Evolutionary conservation across 2,113 vertebrate genomes (phyloP), one percentile per base, ranked within the genome.

Genomic region (Paracanthobrama guichenoti): DNA sequence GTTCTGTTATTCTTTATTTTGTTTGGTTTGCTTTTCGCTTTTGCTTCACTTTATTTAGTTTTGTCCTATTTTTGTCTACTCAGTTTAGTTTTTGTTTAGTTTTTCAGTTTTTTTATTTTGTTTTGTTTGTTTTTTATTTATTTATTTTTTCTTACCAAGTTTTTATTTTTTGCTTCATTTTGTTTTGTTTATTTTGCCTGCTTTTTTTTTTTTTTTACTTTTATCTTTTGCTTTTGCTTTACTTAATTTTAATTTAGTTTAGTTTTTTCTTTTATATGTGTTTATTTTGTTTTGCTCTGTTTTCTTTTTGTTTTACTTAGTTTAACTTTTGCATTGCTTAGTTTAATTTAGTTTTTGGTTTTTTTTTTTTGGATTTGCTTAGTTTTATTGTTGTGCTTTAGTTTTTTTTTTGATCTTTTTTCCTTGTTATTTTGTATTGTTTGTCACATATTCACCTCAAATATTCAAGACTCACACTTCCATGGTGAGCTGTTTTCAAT

Each of bases 401-500:
- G 22, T 26, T 24, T 60, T 46, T 5, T 48, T 77, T 76, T 67
- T 53, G 0, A 13, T 26, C 0, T 74, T 26, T 26, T 8, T 3
- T 7, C 12, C 20, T 24, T 12, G 18, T 48, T 46, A 22, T 48
- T 64, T 53, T 79, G 66, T 57, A 55, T 66, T 42, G 42, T 79
- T 39, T 79, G n/a, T 82, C 10, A 73, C 14, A 79, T 64, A 75
- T 83, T 53, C 73, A 82, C 22, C 20, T 59, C 31, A 83, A 83
- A 74, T 73, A 66, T 71, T 66, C 12, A 82, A 57, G 28, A n/a
- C 31, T 69, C 42, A 72, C 39, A 64, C 83, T 53, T 62, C 67
- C 69, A 66, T 42, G 50, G 53, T 28, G 74, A 87, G 69, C 87
- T 90, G 88, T 90, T 90, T 88, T 87, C 85, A 90, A 90, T 88